Percentiles rank a stretch among this genome's conserved stretches.
Evolutionary conservation across 1,140 invertebrate genomes (phyloP).

Genomic region (Ectropis grisescens): DNA sequence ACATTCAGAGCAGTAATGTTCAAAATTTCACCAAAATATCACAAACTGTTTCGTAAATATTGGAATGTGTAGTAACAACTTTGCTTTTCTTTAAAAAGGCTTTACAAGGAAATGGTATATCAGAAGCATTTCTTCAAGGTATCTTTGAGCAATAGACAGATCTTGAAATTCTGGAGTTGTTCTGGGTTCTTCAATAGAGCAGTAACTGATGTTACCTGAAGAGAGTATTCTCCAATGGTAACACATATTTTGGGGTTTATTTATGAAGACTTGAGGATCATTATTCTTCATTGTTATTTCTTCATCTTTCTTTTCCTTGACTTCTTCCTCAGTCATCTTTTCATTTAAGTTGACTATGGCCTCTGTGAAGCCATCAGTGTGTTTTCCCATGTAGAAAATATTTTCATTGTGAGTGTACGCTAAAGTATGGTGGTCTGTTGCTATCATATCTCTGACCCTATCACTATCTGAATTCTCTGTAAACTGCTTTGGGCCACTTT

Average conservation of each 20-base stretch:
- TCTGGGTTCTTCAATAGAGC: constrained; percentile 44
- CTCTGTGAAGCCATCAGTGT: constrained; percentile 59
- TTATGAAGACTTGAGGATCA: constrained; percentile 27
- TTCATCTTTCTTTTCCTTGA: constrained; percentile 26
- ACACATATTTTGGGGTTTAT: constrained; percentile 49
- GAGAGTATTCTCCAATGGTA: constrained; percentile 62
- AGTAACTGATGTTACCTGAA: constrained; percentile 55
- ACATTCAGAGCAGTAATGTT: constrained; percentile 78
- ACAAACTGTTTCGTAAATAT: constrained; percentile 75
- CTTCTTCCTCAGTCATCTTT: constrained; percentile 20
- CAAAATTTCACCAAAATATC: constrained; percentile 79
- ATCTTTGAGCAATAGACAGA: constrained; percentile 76
- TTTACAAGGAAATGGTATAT: constrained; percentile 75
- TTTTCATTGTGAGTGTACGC: constrained; percentile 77
- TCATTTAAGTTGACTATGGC: constrained; percentile 56
- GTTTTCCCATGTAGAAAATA: constrained; percentile 66
- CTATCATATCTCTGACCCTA: constrained; percentile 77
- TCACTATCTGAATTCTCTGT: constrained; percentile 70
- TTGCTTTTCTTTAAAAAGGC: constrained; percentile 73
- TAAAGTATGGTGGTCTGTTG: constrained; percentile 81
- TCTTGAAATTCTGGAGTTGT: constrained; percentile 69
- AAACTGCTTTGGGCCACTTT: constrained; percentile 75
- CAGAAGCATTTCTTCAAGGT: constrained; percentile 76
- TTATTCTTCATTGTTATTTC: constrained; percentile 21
- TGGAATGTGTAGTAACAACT: constrained; percentile 68